Percentiles rank a stretch among this genome's conserved stretches.
phyloP scores from a whole-genome alignment of 2,888 invertebrate genomes.

The Blastobasis adustella region DNA sequence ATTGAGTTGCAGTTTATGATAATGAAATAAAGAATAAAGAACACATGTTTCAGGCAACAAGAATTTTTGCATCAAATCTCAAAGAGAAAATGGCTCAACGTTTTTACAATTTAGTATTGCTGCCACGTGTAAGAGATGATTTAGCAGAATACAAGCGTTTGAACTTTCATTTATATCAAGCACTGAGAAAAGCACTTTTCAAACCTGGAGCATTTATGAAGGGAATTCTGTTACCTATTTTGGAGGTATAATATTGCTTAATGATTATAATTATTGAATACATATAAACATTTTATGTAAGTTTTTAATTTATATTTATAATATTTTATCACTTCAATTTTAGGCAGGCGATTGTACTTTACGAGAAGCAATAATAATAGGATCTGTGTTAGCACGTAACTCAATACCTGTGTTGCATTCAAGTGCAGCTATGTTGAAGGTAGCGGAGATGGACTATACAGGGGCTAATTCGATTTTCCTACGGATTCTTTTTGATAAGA shows the following conservation, averaged over 20 bases:
- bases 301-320: not conserved
- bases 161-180: conserved; percentile 97
- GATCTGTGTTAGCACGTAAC: conserved; percentile 91
- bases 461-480: conserved; percentile 97
- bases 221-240: conserved; percentile 83
- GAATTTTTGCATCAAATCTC: conserved; percentile 97
- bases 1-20: too few relatives aligned
- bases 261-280: not conserved
- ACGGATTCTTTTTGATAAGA: conserved; percentile 95
- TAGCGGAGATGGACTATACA: conserved; percentile 97
- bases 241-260: conserved; percentile 61
- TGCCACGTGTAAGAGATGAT: conserved; percentile 96
- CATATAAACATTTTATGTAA: not conserved
- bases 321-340: conserved; percentile 11
- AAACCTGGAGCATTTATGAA: conserved; percentile 99
- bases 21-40: too few relatives aligned
- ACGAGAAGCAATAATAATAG: conserved; percentile 95
- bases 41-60: conserved; percentile 78
- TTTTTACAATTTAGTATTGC: conserved; percentile 93
- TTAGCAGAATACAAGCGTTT: conserved; percentile 95
- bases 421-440: conserved; percentile 94
- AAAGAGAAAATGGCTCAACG: conserved; percentile 97
- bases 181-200: conserved; percentile 92
- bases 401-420: conserved; percentile 97
- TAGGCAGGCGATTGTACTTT: conserved; percentile 94